A percentile compares a stretch with the other conserved stretches of the same genome.
phyloP scores from a whole-genome alignment of 2,888 invertebrate species.

The Papilio protenor region DNA sequence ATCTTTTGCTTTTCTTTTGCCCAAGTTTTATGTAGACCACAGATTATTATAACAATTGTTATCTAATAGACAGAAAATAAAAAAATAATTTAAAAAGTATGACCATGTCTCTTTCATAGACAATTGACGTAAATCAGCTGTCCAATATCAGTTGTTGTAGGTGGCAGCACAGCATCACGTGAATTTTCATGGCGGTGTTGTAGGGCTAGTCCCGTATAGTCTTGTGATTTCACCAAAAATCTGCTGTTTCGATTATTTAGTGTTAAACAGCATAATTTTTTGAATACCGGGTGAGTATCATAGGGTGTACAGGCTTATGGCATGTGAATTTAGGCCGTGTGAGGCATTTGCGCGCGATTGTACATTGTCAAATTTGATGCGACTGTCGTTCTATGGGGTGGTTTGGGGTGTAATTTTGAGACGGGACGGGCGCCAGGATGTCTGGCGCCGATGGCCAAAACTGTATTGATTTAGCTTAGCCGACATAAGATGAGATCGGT shows the following conservation, averaged over 20 bases:
- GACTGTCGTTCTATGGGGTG: conserved; percentile 68
- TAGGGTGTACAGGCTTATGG: conserved; percentile 52
- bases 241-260: conserved; percentile 79
- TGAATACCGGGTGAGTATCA: conserved; percentile 77
- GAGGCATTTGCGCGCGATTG: conserved; percentile 74
- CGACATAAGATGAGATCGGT: conserved; percentile 54
- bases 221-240: conserved; percentile 84
- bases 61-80: conserved; percentile 21
- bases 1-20: background rate
- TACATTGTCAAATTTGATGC: conserved; percentile 74
- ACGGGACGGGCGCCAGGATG: conserved; percentile 73
- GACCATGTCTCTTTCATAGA: conserved; percentile 65
- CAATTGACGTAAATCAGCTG: conserved; percentile 85
- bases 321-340: conserved; percentile 48
- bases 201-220: conserved; percentile 84
- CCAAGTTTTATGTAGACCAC: background rate
- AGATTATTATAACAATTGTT: background rate
- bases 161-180: conserved; percentile 86
- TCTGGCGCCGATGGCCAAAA: conserved; percentile 71
- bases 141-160: conserved; percentile 78
- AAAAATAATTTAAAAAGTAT: conserved; percentile 20
- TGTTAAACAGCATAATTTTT: conserved; percentile 79
- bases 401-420: conserved; percentile 72
- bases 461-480: conserved; percentile 70
- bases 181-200: conserved; percentile 85